Percentiles rank a stretch among this genome's conserved stretches.
Conservation (phyloP, 2,888 invertebrate species). For the Macrophya annulata region DNA sequence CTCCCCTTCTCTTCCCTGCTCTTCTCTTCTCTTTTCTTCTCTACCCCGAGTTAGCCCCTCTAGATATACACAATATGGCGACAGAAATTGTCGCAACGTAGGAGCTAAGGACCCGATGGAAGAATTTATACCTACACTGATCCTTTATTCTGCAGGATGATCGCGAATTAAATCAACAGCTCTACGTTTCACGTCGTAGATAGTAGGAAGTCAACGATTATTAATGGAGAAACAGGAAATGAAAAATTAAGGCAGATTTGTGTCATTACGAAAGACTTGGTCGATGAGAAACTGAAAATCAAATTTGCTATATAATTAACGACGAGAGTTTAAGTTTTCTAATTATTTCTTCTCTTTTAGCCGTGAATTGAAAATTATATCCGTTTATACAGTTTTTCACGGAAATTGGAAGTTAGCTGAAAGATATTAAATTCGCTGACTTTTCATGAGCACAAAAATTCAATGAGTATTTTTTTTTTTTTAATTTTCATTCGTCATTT, state of each 20-base stretch:
- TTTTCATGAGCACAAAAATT: neutral
- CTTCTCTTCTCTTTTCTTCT: neutral
- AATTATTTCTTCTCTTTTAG: neutral
- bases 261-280: constrained; percentile 1
- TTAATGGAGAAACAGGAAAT: neutral
- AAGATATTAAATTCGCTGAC: neutral
- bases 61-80: constrained; percentile 49
- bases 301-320: neutral
- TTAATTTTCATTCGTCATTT: no score
- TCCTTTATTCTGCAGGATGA: neutral
- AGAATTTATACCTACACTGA: neutral
- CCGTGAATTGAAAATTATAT: neutral
- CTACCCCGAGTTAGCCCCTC: constrained; percentile 26
- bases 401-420: neutral
- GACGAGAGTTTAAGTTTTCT: neutral
- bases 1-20: neutral
- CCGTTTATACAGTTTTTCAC: neutral
- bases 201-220: neutral
- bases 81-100: constrained; percentile 35
- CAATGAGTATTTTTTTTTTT: neutral
- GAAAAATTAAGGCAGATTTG: neutral
- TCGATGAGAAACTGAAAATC: neutral
- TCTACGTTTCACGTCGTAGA: neutral
- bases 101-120: neutral
- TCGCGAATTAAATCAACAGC: neutral